phyloP scores from a whole-genome alignment of 37 sponge, comb jelly and placozoan species.

The Spongia lamella region DNA sequence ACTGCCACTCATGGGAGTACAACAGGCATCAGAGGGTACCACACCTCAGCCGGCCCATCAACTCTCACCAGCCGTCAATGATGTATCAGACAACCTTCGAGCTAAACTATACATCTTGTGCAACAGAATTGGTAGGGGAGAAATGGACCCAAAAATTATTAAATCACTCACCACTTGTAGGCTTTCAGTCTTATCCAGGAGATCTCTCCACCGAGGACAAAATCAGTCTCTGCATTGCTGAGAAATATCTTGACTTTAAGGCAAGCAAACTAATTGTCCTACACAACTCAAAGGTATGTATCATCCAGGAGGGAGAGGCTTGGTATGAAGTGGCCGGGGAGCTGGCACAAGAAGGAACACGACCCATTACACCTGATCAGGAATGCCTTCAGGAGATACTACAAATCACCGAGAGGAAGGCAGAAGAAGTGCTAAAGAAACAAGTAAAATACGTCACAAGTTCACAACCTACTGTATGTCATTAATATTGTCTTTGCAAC shows the following conservation, averaged over 20 bases:
- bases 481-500: neutral
- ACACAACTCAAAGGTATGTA: neutral
- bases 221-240: conserved; percentile 82
- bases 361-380: conserved; percentile 89
- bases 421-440: conserved; percentile 72
- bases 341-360: conserved; percentile 79
- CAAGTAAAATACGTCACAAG: conserved; percentile 50
- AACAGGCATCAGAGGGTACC: conserved; percentile 55
- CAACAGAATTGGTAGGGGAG: conserved; percentile 67
- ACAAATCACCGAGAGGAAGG: conserved; percentile 74
- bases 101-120: conserved; percentile 94
- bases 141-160: neutral
- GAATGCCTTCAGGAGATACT: conserved; percentile 85
- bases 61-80: conserved; percentile 79
- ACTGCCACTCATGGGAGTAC: conserved; percentile 73
- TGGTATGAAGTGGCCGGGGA: conserved; percentile 91
- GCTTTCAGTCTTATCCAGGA: conserved; percentile 62
- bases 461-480: neutral
- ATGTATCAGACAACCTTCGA: conserved; percentile 93
- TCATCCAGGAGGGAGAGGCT: conserved; percentile 81
- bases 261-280: conserved; percentile 15
- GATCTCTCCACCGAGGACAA: conserved; percentile 78
- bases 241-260: conserved; percentile 92
- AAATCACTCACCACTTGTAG: neutral
- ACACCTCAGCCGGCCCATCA: conserved; percentile 41